Percentiles rank a stretch among this genome's conserved stretches.
Evolutionary conservation across 2,113 vertebrate species (phyloP).

Genomic region (Siniperca knerii): DNA sequence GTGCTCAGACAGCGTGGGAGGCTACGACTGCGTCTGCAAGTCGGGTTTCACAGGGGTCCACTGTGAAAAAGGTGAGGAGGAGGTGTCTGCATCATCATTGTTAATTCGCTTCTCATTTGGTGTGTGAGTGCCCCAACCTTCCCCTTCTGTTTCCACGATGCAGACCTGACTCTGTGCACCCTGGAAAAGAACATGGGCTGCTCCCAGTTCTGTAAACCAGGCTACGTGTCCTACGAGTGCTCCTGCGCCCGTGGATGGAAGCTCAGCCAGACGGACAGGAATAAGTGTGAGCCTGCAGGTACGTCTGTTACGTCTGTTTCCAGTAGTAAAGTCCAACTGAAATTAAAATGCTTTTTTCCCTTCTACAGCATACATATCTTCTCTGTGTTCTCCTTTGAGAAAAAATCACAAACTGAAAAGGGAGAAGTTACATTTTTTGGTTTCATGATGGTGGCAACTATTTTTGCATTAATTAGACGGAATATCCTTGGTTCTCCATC

Average conservation of each 20-base stretch:
- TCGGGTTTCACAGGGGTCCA: constrained; percentile 81
- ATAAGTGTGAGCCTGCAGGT: constrained; percentile 82
- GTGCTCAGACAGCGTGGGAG: constrained; percentile 86
- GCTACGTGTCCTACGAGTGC: constrained; percentile 82
- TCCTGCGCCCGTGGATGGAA: constrained; percentile 84
- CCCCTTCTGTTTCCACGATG: not conserved
- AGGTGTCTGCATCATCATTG: accelerated
- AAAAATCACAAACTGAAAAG: not conserved
- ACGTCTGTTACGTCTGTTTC: constrained; percentile 28
- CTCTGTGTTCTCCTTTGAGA: not conserved
- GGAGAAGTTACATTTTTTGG: not conserved
- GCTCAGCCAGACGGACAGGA: constrained; percentile 56
- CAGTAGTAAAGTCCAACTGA: not conserved
- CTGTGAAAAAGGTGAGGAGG: constrained; percentile 81
- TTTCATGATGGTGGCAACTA: not conserved
- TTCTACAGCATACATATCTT: too few species aligned
- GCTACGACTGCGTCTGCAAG: constrained; percentile 87
- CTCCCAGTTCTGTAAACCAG: constrained; percentile 86
- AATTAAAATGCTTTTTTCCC: not conserved
- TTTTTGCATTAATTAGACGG: not conserved
- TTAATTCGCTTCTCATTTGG: not conserved
- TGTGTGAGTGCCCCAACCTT: not conserved
- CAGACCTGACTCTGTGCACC: constrained; percentile 82
- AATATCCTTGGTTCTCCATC: too few species aligned
- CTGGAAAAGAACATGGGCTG: constrained; percentile 80